These are phyloP conservation scores for Chelidonichthys spinosus DNA, from an alignment of 2,797 vertebrate genomes.

Conservation along the genomic window DNA sequence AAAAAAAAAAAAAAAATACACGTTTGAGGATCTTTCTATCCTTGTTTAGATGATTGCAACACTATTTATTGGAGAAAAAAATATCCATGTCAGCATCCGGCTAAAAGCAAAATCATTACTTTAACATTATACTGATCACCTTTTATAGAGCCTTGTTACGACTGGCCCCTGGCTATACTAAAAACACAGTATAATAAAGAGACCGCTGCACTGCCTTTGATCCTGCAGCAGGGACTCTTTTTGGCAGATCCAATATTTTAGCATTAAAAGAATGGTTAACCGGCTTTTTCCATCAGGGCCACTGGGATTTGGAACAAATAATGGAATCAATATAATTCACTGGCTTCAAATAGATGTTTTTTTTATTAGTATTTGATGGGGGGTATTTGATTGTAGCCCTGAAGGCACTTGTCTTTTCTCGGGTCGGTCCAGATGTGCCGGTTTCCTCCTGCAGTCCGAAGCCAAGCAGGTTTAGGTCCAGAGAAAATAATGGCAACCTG, in stretches of 20 bases:
- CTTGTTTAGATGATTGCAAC: neutral
- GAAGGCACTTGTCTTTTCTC: neutral
- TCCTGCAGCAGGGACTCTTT: conserved; percentile 26
- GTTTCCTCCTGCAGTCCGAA: conserved; percentile 4
- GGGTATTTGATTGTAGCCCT: neutral
- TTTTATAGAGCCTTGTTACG: conserved; percentile 18
- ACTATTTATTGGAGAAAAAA: neutral
- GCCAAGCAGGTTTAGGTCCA: neutral
- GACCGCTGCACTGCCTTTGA: conserved; percentile 21
- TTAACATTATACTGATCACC: conserved; percentile 8
- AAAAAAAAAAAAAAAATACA: neutral
- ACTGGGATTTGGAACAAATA: conserved; percentile 37
- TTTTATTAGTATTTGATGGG: conserved; percentile 20
- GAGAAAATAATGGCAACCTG: neutral
- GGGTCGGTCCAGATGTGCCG: neutral
- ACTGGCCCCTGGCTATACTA: conserved; percentile 3
- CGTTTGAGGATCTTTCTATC: neutral
- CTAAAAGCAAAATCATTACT: conserved; percentile 11
- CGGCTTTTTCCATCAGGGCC: conserved; percentile 38
- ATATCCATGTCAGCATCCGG: neutral
- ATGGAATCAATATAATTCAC: conserved; percentile 49
- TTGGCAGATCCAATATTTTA: conserved; percentile 35
- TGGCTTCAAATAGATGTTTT: conserved; percentile 20
- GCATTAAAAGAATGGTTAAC: conserved; percentile 41
- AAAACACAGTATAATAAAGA: conserved; percentile 13